These are phyloP conservation scores for Pandemis corylana DNA, from an alignment of 2,888 invertebrate species.

Conservation along the genomic window DNA sequence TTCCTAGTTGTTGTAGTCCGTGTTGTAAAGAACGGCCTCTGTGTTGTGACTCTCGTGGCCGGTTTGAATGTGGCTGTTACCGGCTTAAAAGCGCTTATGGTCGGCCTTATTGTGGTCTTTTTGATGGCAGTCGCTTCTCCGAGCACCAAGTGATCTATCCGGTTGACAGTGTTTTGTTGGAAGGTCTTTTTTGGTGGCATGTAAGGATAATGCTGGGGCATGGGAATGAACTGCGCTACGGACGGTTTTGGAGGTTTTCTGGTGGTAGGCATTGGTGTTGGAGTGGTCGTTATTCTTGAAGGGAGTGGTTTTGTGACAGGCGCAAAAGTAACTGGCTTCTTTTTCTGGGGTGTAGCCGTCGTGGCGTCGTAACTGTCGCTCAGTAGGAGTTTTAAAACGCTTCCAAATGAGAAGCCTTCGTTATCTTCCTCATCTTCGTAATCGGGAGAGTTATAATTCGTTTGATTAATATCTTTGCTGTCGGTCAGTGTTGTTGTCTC, in stretches of 20 bases:
- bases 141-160: slow-evolving; percentile 76
- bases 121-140: slow-evolving; percentile 76
- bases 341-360: slow-evolving; percentile 52
- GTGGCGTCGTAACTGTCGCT: slow-evolving; percentile 76
- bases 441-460: slow-evolving; percentile 58
- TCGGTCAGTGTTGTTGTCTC: slow-evolving; percentile 64
- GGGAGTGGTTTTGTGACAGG: slow-evolving; percentile 44
- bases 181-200: slow-evolving; percentile 58
- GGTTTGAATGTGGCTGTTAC: slow-evolving; percentile 45
- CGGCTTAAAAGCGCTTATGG: slow-evolving; percentile 49
- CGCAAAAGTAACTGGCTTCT: slow-evolving; percentile 40
- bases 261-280: slow-evolving; percentile 44
- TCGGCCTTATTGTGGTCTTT: slow-evolving; percentile 58
- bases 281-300: slow-evolving; percentile 35
- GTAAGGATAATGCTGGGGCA: slow-evolving; percentile 59
- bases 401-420: slow-evolving; percentile 86
- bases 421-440: slow-evolving; percentile 74
- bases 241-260: slow-evolving; percentile 50
- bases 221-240: slow-evolving; percentile 61
- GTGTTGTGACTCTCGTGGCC: slow-evolving; percentile 44
- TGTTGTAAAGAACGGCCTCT: slow-evolving; percentile 44
- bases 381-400: slow-evolving; percentile 86
- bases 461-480: slow-evolving; percentile 57
- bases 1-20: slow-evolving; percentile 49
- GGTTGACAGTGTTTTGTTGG: slow-evolving; percentile 63